Percentiles rank a stretch among this genome's conserved stretches.
These are phyloP conservation scores for Cherax quadricarinatus DNA, from an alignment of 1,140 invertebrate genomes.

Conservation along the genomic window DNA sequence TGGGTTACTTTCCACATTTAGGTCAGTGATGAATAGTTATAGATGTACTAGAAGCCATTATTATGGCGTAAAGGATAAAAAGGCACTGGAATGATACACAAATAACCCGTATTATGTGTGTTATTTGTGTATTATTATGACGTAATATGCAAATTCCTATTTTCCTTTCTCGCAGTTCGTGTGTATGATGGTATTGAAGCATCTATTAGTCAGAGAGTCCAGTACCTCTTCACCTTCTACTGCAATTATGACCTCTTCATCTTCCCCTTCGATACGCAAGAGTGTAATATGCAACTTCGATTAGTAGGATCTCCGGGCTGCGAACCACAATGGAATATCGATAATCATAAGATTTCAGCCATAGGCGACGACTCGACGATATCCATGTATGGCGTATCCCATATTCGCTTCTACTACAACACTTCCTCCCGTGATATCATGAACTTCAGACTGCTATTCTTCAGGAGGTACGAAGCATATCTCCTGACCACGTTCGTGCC, in stretches of 20 bases:
- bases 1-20: too few relatives aligned
- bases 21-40: too few relatives aligned
- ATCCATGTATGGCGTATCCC: constrained; percentile 22
- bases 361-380: background rate
- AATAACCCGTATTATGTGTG: too few relatives aligned
- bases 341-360: background rate
- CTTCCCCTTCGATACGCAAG: constrained; percentile 47
- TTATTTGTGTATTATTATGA: too few relatives aligned
- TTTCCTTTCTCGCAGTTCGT: background rate
- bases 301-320: background rate
- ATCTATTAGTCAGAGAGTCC: background rate
- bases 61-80: too few relatives aligned
- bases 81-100: too few relatives aligned
- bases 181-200: constrained; percentile 5
- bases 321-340: background rate
- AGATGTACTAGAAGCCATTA: too few relatives aligned
- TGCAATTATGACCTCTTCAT: constrained; percentile 18
- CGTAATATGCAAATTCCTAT: too few relatives aligned
- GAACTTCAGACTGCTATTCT: constrained; percentile 26
- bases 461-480: constrained; percentile 8
- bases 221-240: constrained; percentile 44
- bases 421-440: background rate
- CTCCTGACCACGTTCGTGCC: constrained; percentile 40
- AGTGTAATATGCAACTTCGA: constrained; percentile 8
- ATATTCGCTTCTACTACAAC: background rate